Percentiles rank a stretch among this genome's conserved stretches.
Conservation (phyloP, 2,113 vertebrate genomes). For the Phrynosoma platyrhinos region DNA sequence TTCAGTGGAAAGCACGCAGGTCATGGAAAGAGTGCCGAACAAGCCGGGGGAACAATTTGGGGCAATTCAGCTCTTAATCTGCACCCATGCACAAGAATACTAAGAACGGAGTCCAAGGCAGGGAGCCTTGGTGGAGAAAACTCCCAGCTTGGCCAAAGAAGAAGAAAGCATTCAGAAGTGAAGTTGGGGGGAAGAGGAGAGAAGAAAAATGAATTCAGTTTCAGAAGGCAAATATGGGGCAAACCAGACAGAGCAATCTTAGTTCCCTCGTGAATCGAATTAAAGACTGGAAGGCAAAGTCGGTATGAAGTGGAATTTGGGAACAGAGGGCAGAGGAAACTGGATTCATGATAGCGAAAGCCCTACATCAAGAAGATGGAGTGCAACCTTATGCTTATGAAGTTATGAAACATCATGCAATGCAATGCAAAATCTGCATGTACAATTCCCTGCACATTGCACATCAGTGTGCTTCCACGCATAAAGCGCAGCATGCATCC, state of each 20-base stretch:
- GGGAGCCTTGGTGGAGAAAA: neutral
- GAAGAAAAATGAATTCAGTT: slow-evolving; percentile 26
- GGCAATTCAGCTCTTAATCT: slow-evolving; percentile 74
- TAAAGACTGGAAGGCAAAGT: neutral
- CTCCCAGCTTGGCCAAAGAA: slow-evolving; percentile 54
- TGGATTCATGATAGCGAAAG: too few relatives aligned
- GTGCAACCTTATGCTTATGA: too few relatives aligned
- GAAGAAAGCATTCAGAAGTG: slow-evolving; percentile 60
- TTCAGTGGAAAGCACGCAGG: slow-evolving; percentile 70
- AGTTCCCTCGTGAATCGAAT: neutral
- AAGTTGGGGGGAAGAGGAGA: slow-evolving; percentile 35
- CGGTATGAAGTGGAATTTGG: neutral
- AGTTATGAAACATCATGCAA: too few relatives aligned
- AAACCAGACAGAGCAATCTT: neutral
- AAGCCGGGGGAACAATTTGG: slow-evolving; percentile 65
- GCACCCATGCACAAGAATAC: slow-evolving; percentile 43
- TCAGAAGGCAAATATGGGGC: neutral
- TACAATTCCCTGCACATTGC: too few relatives aligned
- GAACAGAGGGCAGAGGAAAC: too few relatives aligned
- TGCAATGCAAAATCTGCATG: too few relatives aligned
- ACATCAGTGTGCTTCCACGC: too few relatives aligned
- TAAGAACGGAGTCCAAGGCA: slow-evolving; percentile 55
- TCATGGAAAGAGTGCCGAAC: slow-evolving; percentile 66
- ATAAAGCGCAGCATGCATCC: too few relatives aligned
- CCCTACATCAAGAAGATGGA: too few relatives aligned